Evolutionary conservation across 2,113 vertebrate genomes (phyloP), one percentile per base, ranked within the genome.

Genomic region (Sapayoa aenigma): DNA sequence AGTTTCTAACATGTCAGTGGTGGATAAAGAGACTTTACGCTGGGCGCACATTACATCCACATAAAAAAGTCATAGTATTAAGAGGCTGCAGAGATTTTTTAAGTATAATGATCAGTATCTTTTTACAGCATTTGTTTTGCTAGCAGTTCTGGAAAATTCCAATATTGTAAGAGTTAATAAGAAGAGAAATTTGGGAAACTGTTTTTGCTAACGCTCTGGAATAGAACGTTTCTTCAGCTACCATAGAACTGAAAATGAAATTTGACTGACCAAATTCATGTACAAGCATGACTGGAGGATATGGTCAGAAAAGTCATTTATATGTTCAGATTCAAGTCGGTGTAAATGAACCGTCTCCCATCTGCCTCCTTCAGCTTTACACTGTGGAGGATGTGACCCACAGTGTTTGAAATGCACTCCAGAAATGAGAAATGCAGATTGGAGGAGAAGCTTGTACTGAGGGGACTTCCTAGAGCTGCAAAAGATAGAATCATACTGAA

Each of bases 371-470:
- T 31, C 41, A 44, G 41, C 13, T 56, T 74, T 87, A 42, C 24
- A 39, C 52, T 56, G 53, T 33, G 84, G 50, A 63, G 35, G 25
- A 30, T 84, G 68, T 81, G 65, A 46, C 50, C 23, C n/a, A 41
- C 39, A 33, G 68, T 41, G n/a, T 88, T 84, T 74, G 58, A 96
- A 91, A 86, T 75, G 30, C 28, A 21, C 30, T 89, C 56, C 41
- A 66, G 83, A 96, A 96, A 87, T 71, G 71, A 74, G 77, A 94
- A 77, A 53, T 78, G 67, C 44, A 91, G 89, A 63, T 83, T 62
- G 62, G 55, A 87, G 78, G 79, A 89, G 71, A 71, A 83, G 11
- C 63, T 96, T 59, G 28, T 87, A 24, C 47, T 50, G 46, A 50
- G 37, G 52, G 46, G 47, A 44, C 67, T 92, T 92, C 56, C 52